Conservation (phyloP, 2,888 invertebrate species). For the Aromia moschata region DNA sequence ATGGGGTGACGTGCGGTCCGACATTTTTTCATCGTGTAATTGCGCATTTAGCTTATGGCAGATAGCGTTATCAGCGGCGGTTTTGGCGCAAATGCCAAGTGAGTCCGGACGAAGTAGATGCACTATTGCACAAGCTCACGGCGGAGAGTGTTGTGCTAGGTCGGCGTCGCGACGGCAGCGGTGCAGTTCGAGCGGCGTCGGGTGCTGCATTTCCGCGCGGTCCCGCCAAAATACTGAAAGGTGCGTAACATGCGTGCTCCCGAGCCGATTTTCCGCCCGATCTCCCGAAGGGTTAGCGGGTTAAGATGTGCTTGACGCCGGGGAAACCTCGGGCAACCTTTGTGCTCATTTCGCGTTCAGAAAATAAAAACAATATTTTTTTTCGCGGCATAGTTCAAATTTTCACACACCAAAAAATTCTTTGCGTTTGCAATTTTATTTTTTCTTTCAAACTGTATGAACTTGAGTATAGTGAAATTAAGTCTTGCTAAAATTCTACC, state of each 20-base stretch:
- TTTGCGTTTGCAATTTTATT: no score
- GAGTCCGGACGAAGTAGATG: slow-evolving; percentile 42
- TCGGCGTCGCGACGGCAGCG: slow-evolving; percentile 62
- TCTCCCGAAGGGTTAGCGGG: background rate
- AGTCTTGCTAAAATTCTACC: no score
- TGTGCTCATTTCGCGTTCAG: no score
- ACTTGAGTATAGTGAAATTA: no score
- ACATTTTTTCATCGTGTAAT: background rate
- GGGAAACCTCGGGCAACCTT: no score
- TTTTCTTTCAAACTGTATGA: no score
- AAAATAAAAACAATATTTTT: no score
- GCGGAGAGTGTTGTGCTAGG: slow-evolving; percentile 63
- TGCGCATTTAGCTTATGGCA: slow-evolving; percentile 10
- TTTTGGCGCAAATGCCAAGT: slow-evolving; percentile 37
- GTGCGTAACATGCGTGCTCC: slow-evolving; percentile 46
- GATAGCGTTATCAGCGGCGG: slow-evolving; percentile 10
- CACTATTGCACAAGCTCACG: slow-evolving; percentile 51
- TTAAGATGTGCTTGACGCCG: background rate
- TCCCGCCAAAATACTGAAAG: slow-evolving; percentile 50
- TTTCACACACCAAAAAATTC: no score
- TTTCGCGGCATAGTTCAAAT: no score
- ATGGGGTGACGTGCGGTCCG: background rate
- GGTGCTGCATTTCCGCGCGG: slow-evolving; percentile 58
- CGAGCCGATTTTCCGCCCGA: slow-evolving; percentile 5
- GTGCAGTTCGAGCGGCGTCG: slow-evolving; percentile 26